Evolutionary conservation across 2,113 vertebrate genomes (phyloP).

Genomic region (Muntiacus reevesi): DNA sequence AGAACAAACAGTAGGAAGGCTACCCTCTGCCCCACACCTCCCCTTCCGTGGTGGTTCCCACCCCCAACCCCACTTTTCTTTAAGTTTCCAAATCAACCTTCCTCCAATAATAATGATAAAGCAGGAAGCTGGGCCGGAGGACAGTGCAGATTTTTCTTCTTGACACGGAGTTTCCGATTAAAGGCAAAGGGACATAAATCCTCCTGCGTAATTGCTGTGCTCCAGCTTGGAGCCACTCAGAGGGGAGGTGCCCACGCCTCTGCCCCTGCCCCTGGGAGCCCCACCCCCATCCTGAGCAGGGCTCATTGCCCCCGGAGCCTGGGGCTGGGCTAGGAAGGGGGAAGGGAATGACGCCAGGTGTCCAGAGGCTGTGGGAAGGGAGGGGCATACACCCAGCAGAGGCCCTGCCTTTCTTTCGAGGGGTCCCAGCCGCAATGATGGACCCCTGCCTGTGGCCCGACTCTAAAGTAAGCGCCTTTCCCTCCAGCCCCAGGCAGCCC

Average conservation of each 20-base stretch:
- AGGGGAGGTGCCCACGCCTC: slow-evolving; percentile 49
- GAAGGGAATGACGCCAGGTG: not conserved
- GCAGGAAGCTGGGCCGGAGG: slow-evolving; percentile 76
- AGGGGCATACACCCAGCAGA: not conserved
- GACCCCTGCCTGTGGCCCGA: not conserved
- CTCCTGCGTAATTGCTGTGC: slow-evolving; percentile 77
- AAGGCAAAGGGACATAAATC: slow-evolving; percentile 82
- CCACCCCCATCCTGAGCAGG: not conserved
- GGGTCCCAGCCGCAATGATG: not conserved
- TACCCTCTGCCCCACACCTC: slow-evolving; percentile 7
- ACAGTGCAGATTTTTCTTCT: slow-evolving; percentile 82
- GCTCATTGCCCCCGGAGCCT: not conserved
- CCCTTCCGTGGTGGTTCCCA: slow-evolving; percentile 49
- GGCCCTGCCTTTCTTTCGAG: not conserved
- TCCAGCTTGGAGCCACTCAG: slow-evolving; percentile 66
- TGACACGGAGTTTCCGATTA: slow-evolving; percentile 82
- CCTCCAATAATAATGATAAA: slow-evolving; percentile 83
- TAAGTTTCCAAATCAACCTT: slow-evolving; percentile 83
- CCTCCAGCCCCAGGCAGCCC: not conserved
- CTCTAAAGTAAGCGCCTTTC: not conserved
- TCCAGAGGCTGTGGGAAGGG: not conserved
- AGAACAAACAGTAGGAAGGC: not conserved
- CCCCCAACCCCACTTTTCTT: slow-evolving; percentile 76
- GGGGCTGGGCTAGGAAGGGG: not conserved
- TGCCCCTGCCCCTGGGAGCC: slow-evolving; percentile 15